Percentiles rank a stretch among this genome's conserved stretches.
These are phyloP conservation scores for Iselma pallidipennis DNA, from an alignment of 2,888 invertebrate genomes.

Conservation along the genomic window DNA sequence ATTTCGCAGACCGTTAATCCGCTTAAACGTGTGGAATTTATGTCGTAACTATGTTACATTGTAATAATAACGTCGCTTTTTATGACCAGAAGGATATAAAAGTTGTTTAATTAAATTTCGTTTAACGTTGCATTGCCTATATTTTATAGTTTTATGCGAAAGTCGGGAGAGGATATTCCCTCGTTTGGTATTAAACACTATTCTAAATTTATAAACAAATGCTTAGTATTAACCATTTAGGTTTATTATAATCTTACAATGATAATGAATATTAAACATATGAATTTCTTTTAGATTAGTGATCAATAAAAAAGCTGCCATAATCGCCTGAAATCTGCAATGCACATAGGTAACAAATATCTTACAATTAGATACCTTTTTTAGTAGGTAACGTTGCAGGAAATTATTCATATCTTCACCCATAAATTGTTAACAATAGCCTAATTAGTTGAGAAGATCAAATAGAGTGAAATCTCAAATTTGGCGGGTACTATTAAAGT, in stretches of 20 bases:
- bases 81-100: conserved; percentile 53
- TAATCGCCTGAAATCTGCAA: too few species aligned
- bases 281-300: too few species aligned
- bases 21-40: conserved; percentile 49
- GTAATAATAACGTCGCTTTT: conserved; percentile 52
- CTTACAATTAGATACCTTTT: too few species aligned
- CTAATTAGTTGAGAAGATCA: background rate
- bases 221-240: conserved; percentile 39
- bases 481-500: background rate
- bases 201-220: conserved; percentile 38
- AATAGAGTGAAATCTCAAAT: background rate
- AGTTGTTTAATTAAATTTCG: conserved; percentile 57
- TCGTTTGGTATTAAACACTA: conserved; percentile 40
- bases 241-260: too few species aligned
- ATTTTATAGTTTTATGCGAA: conserved; percentile 50
- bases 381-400: background rate
- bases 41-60: conserved; percentile 51
- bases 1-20: conserved; percentile 32
- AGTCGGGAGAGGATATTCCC: conserved; percentile 38
- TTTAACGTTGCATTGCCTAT: conserved; percentile 53
- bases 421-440: background rate
- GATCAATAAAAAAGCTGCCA: too few species aligned
- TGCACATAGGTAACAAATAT: too few species aligned
- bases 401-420: background rate
- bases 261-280: too few species aligned